These are phyloP conservation scores for Promerops cafer DNA, from an alignment of 2,113 vertebrate genomes.

Conservation along the genomic window DNA sequence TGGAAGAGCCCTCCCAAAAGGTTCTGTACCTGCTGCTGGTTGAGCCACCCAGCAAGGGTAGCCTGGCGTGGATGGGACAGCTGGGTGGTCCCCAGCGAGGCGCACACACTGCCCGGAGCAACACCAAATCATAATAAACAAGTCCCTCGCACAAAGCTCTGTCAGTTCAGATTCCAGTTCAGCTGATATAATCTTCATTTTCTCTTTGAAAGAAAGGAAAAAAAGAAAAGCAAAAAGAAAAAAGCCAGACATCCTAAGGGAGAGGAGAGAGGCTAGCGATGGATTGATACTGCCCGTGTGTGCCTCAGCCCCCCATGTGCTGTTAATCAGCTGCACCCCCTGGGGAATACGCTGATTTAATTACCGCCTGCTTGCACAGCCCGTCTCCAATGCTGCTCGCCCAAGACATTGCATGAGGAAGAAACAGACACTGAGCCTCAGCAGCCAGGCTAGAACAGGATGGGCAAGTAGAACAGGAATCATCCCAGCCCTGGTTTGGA, in stretches of 20 bases:
- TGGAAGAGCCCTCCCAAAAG: background rate
- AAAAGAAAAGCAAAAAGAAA: background rate
- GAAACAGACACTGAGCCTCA: background rate
- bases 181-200: slow-evolving; percentile 55
- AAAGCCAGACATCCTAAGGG: background rate
- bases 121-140: slow-evolving; percentile 63
- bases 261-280: background rate
- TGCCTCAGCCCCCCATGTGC: slow-evolving; percentile 18
- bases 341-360: slow-evolving; percentile 14
- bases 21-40: background rate
- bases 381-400: background rate
- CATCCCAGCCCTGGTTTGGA: background rate
- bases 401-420: background rate
- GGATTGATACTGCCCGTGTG: slow-evolving; percentile 2
- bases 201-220: slow-evolving; percentile 33
- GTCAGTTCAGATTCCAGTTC: slow-evolving; percentile 45
- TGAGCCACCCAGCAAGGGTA: background rate
- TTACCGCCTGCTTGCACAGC: slow-evolving; percentile 32
- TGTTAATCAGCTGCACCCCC: slow-evolving; percentile 17
- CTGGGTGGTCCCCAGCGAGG: slow-evolving; percentile 56
- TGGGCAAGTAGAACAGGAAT: background rate
- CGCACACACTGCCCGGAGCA: background rate
- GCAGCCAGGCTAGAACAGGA: background rate
- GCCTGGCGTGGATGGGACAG: background rate
- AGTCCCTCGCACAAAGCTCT: background rate